Evolutionary conservation across 2,113 vertebrate genomes (phyloP), one percentile per base, ranked within the genome.

Genomic region (Orthonyx spaldingii): DNA sequence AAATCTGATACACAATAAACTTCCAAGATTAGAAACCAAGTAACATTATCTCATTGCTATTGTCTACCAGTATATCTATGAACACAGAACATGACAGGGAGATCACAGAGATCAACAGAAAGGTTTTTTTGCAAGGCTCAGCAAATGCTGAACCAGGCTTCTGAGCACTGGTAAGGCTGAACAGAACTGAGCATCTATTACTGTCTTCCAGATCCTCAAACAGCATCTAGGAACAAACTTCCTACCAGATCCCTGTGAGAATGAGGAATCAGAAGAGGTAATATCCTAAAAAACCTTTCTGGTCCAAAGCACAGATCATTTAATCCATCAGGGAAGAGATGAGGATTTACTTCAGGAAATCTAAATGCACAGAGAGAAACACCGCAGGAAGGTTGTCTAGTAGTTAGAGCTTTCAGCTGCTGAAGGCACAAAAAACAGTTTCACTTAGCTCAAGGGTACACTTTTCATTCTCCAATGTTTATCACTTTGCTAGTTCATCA

Each of bases 361-460:
- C 23, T 60, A 42, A 57, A 81, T 0, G 1, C 37, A 28, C 2
- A 22, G 6, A 53, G 18, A 52, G 39, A 8, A 60, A 12, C 5
- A 14, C 11, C 49, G 13, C 7, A 75, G 19, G 23, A 57, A 32
- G 15, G 7, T 8, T 68, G 1, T 47, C 10, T 18, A 37, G 19
- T 3, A 9, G 9, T 55, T 39, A 76, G 56, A 90, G 3, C 26
- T 77, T 81, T 77, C 2, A 3, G 20, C 14, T 81, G n/a, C 42
- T 50, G 33, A 81, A 81, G 23, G 4, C 3, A 17, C 1, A 2
- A 69, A 53, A 0, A 1, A 66, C 77, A 46, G 6, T 13, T 10
- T 61, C 10, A 1, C 14, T 65, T 42, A 33, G 12, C 13, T 91
- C 17, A 84, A 64, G 10, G 22, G 11, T 16, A 80, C 22, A 33